A percentile compares a stretch with the other conserved stretches of the same genome.
These are phyloP conservation scores for Eurystomus glaucurus DNA, from an alignment of 2,797 vertebrate species.

Conservation along the genomic window DNA sequence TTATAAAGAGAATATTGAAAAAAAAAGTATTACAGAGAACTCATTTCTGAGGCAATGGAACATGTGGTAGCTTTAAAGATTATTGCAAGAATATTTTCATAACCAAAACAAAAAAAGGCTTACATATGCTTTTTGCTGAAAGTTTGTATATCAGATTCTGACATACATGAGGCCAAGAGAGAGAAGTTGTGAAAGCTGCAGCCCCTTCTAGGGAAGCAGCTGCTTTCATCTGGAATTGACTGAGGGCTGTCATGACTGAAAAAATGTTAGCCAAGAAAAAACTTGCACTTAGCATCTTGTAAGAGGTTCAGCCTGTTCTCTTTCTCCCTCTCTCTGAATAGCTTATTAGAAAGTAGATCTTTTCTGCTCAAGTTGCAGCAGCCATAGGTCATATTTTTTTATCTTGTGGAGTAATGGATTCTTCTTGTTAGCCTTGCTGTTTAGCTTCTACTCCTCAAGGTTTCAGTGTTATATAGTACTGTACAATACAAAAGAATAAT, in stretches of 20 bases:
- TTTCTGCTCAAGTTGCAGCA: not conserved
- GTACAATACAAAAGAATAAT: not conserved
- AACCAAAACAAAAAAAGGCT: not conserved
- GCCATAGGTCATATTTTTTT: not conserved
- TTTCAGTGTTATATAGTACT: not conserved
- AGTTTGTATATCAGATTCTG: not conserved
- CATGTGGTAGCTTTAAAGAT: not conserved
- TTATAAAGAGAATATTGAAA: not conserved
- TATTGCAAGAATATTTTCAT: constrained; percentile 1
- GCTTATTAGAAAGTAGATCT: not conserved
- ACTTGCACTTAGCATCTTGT: not conserved
- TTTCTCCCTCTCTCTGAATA: not conserved
- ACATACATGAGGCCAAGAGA: not conserved
- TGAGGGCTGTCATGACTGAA: not conserved
- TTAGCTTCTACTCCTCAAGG: not conserved
- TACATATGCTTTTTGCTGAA: not conserved
- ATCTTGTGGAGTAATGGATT: not conserved
- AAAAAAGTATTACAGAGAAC: not conserved
- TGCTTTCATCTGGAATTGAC: constrained; percentile 49
- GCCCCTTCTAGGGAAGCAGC: not conserved
- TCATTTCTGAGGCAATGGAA: not conserved
- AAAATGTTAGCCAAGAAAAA: constrained; percentile 18
- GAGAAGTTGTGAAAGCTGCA: not conserved
- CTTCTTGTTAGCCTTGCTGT: not conserved
- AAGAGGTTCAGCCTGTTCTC: not conserved